Evolutionary conservation across 1,140 invertebrate genomes (phyloP).

Genomic region (Potamilus streckersoni): DNA sequence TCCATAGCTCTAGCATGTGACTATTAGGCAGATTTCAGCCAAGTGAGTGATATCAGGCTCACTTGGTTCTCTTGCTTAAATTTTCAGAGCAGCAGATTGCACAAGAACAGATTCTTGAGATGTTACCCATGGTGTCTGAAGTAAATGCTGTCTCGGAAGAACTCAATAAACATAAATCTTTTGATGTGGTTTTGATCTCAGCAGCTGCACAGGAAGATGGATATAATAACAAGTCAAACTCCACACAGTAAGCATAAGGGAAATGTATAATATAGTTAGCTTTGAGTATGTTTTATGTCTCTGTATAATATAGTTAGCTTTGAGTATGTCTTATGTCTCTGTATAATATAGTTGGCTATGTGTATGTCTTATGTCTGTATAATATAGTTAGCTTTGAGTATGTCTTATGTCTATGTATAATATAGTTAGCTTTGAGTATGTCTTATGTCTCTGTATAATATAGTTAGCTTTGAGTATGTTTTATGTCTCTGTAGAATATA

Average conservation of each 20-base stretch:
- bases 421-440: too few species aligned
- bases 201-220: conserved; percentile 57
- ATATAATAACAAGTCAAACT: conserved; percentile 31
- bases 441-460: too few species aligned
- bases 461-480: neutral
- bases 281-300: neutral
- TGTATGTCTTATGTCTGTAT: too few species aligned
- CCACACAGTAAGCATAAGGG: conserved; percentile 49
- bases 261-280: neutral
- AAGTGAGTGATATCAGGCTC: neutral
- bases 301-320: neutral
- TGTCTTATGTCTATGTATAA: too few species aligned
- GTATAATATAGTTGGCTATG: too few species aligned
- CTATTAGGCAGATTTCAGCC: neutral
- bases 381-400: too few species aligned
- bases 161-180: conserved; percentile 66
- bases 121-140: conserved; percentile 68
- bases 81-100: conserved; percentile 66
- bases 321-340: too few species aligned
- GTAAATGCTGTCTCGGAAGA: conserved; percentile 69
- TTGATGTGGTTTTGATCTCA: conserved; percentile 67
- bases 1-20: too few species aligned
- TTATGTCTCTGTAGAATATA: neutral
- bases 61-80: neutral
- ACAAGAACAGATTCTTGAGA: conserved; percentile 67